These are phyloP conservation scores for Deroplatys truncata DNA, from an alignment of 2,888 invertebrate genomes.

Conservation along the genomic window DNA sequence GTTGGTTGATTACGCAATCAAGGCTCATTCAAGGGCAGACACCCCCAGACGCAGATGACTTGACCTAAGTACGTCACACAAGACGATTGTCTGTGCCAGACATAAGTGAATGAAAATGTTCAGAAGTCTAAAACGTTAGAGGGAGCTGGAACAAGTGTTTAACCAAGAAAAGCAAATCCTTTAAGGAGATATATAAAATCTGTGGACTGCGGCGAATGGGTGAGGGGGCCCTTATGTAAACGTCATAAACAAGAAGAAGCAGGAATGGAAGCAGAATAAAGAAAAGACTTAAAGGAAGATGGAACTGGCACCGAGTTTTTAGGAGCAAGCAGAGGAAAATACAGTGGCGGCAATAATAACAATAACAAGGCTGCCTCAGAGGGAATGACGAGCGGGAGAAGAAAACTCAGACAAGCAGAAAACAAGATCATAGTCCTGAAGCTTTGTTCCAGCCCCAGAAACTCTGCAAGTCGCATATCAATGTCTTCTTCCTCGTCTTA, in stretches of 20 bases:
- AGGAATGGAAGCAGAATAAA: background rate
- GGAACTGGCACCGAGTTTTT: background rate
- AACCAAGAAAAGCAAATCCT: background rate
- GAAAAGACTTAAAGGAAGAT: background rate
- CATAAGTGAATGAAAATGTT: background rate
- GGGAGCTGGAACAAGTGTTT: background rate
- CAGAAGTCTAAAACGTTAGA: background rate
- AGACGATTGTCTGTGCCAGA: background rate
- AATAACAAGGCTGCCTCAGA: background rate
- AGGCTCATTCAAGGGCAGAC: background rate
- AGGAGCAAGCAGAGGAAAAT: background rate
- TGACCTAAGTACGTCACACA: background rate
- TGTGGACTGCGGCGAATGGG: background rate
- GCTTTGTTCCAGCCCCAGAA: background rate
- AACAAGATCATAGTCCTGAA: conserved; percentile 2
- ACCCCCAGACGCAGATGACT: background rate
- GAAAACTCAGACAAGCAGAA: conserved; percentile 12
- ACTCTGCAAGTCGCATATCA: background rate
- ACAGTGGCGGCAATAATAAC: background rate
- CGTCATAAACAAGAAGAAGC: background rate
- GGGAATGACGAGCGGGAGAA: background rate
- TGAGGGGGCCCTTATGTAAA: background rate
- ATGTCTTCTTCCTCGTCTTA: background rate
- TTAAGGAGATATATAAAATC: background rate
- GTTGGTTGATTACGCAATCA: background rate